Conservation (phyloP, 2,888 invertebrate genomes). For the Sepioteuthis lessoniana region DNA sequence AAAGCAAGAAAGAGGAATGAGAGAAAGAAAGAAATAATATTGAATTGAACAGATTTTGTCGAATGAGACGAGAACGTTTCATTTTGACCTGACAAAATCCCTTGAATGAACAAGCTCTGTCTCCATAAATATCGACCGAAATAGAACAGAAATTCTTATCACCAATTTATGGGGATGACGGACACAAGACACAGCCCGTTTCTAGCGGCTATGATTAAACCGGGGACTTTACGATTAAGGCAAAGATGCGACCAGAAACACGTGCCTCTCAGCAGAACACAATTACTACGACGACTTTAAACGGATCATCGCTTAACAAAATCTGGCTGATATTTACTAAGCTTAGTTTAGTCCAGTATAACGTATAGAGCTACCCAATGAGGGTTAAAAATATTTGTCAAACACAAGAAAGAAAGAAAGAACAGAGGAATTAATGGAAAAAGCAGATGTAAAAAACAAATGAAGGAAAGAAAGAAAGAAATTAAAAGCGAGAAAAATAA, state of each 20-base stretch:
- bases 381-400: no score
- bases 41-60: not conserved
- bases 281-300: not conserved
- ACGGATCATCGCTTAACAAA: not conserved
- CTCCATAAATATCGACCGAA: not conserved
- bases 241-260: not conserved
- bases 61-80: not conserved
- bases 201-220: not conserved
- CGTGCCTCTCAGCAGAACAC: not conserved
- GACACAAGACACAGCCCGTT: not conserved
- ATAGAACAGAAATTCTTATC: not conserved
- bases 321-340: no score
- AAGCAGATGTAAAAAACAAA: no score
- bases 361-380: no score
- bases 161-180: not conserved
- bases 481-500: no score
- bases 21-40: not conserved
- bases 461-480: no score
- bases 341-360: no score
- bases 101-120: no score
- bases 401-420: no score
- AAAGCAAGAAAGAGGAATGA: no score
- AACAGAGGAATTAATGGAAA: no score
- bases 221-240: not conserved
- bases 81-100: not conserved